Percentiles rank a stretch among this genome's conserved stretches.
Conservation (phyloP, 1,140 invertebrate genomes). For the Armadillidium nasatum region DNA sequence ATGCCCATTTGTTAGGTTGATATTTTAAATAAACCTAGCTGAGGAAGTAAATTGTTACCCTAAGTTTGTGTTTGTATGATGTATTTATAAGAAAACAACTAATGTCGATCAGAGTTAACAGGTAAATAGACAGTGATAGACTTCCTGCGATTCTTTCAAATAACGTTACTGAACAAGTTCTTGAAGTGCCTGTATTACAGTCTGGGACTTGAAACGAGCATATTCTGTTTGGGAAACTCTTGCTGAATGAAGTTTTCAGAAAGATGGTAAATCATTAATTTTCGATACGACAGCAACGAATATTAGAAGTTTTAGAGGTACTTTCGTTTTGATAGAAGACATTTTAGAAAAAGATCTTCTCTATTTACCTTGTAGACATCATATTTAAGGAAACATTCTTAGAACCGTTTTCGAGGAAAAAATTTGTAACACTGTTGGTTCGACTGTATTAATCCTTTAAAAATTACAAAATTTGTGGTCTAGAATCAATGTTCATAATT, state of each 20-base stretch:
- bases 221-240: background rate
- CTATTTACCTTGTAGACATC: background rate
- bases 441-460: background rate
- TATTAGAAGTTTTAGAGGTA: background rate
- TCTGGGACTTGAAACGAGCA: background rate
- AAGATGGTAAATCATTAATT: background rate
- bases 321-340: background rate
- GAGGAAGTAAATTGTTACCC: background rate
- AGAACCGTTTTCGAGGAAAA: background rate
- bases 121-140: background rate
- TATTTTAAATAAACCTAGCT: background rate
- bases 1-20: no score
- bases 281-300: background rate
- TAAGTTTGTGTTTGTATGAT: no score
- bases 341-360: background rate
- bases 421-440: background rate
- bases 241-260: background rate
- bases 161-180: background rate
- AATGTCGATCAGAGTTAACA: background rate
- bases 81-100: no score
- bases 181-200: background rate
- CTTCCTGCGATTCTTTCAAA: background rate
- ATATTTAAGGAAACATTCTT: background rate
- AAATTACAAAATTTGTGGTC: background rate
- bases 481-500: background rate